Base-by-base conservation (phyloP, 1,140 invertebrate genomes). In the Zaprionus taronus region DNA sequence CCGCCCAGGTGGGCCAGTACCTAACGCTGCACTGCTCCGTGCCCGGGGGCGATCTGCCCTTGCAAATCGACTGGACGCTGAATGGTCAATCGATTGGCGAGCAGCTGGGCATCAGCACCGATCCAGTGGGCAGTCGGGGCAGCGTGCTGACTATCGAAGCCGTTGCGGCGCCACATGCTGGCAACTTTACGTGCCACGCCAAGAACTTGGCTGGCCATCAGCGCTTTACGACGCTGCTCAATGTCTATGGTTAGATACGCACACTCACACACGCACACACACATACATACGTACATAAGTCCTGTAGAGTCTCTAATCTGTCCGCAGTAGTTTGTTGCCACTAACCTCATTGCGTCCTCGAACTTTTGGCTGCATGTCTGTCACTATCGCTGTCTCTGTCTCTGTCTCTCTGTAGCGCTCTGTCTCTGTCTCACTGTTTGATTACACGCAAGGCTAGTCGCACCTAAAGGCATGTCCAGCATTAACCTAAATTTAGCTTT, bases 51-150 rank as follows among this genome's bases (percentile, higher is more conserved):
- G 96, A 97, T 93, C 92, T 95, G 75, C 96, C 96, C 4, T 93
- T 97, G 67, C 94, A 94, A 47, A 95, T 96, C 65, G 94, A 94
- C 11, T 97, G 97, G 97, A 94, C 94, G 14, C 94, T 96, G 72
- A 96, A 97, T 81, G 95, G 96, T 20, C 92, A 95, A 91, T 92
- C 93, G 58, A 82, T 41, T 97, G 97, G 67, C 44, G 76, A 85
- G 24, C 91, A 93, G 57, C 84, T 92, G 70, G 83, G 94, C 66
- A 94, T 95, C 31, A 93, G 92, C 76, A 95, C 94, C 12, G 93
- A 94, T 69, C 94, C 94, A 92, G 94, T 95, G 66, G 95, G 95
- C 76, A 94, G 94, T 77, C 94, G 95, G 72, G 95, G 94, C 22
- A 96, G 94, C 70, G 94, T 96, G 62, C 87, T 96, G 68, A 95